These are phyloP conservation scores for Diplodus puntazzo DNA, from an alignment of 2,797 vertebrate genomes.

Conservation along the genomic window DNA sequence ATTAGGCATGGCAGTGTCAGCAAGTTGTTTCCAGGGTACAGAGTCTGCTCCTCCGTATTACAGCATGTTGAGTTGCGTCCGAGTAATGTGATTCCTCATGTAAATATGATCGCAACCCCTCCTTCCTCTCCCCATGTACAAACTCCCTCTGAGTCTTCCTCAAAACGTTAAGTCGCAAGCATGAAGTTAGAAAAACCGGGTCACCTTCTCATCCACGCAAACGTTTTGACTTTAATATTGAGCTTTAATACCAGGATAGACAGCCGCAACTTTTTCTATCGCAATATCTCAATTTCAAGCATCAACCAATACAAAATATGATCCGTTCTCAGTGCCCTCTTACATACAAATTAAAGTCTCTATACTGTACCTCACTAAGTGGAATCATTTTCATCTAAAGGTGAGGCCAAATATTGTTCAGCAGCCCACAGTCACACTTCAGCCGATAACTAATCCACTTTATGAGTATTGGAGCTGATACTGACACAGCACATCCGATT, in stretches of 20 bases:
- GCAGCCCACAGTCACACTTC: not conserved
- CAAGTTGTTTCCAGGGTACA: constrained; percentile 82
- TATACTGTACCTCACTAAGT: not conserved
- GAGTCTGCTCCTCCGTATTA: constrained; percentile 74
- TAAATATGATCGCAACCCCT: constrained; percentile 36
- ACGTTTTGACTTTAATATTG: constrained; percentile 4
- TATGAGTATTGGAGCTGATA: not conserved
- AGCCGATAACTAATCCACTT: not conserved
- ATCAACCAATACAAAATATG: not conserved
- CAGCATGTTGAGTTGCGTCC: constrained; percentile 70
- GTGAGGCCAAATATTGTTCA: not conserved
- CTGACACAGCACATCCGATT: not conserved
- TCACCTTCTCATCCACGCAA: constrained; percentile 20
- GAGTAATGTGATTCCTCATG: constrained; percentile 71
- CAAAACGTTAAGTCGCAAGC: constrained; percentile 24
- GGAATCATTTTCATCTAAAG: not conserved
- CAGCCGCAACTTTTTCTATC: not conserved
- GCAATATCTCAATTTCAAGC: not conserved
- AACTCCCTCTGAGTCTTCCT: constrained; percentile 30
- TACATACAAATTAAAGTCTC: not conserved
- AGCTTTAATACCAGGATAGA: not conserved
- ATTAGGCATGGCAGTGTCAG: constrained; percentile 83
- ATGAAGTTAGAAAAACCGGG: constrained; percentile 29
- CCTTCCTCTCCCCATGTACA: not conserved
- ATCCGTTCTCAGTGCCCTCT: not conserved